Conservation (phyloP, 1,140 invertebrate genomes). For the Pristionchus pacificus region DNA sequence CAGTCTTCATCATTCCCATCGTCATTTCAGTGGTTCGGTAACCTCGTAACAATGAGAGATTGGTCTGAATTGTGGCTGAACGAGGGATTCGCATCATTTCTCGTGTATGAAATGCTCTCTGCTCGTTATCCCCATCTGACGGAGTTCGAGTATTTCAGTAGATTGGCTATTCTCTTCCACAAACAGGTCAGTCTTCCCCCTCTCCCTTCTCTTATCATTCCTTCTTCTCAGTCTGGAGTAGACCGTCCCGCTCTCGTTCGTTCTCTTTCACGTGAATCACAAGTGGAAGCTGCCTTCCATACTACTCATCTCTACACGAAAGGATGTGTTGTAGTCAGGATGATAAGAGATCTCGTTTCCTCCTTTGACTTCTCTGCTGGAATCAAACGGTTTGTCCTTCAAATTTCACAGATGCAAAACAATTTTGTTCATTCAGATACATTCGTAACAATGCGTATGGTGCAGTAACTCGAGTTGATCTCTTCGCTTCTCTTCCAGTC, state of each 20-base stretch:
- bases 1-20: conserved; percentile 8
- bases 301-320: conserved; percentile 50
- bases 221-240: conserved; percentile 19
- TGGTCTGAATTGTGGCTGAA: conserved; percentile 63
- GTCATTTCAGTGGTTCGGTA: conserved; percentile 60
- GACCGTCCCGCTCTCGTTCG: conserved; percentile 31
- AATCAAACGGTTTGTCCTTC: conserved; percentile 36
- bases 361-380: conserved; percentile 40
- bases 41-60: conserved; percentile 62
- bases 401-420: too few species aligned
- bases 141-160: conserved; percentile 42
- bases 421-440: conserved; percentile 44
- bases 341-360: conserved; percentile 47
- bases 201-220: conserved; percentile 14
- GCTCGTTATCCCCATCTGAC: conserved; percentile 45
- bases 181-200: conserved; percentile 29
- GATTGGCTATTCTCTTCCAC: conserved; percentile 37
- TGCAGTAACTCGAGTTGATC: conserved; percentile 42
- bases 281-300: conserved; percentile 47
- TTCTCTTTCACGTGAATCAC: conserved; percentile 23
- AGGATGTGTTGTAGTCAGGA: conserved; percentile 47
- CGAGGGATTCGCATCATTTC: conserved; percentile 61
- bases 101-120: conserved; percentile 54
- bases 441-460: conserved; percentile 44
- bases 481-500: conserved; percentile 44